Percentiles rank a stretch among this genome's conserved stretches.
Conservation (phyloP, 37 sponge, comb jelly and placozoan species). For the Halisarca cf. caerulea region DNA sequence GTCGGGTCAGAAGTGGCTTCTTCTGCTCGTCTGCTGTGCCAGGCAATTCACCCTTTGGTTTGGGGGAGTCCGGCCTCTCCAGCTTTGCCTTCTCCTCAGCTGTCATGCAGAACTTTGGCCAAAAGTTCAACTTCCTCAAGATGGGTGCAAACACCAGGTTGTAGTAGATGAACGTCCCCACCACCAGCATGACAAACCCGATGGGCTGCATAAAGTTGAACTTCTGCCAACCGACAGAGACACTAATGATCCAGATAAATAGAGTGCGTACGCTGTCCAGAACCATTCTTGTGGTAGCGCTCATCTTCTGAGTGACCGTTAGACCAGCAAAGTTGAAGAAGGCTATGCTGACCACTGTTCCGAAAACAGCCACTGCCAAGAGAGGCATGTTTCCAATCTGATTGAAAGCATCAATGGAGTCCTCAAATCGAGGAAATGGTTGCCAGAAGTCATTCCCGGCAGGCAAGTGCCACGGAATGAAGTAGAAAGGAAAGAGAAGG, state of each 20-base stretch:
- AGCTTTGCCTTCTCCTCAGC: background rate
- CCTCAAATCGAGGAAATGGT: slow-evolving; percentile 73
- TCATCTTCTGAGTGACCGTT: slow-evolving; percentile 87
- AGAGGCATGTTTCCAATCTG: slow-evolving; percentile 62
- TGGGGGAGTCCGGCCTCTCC: background rate
- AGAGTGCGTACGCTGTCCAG: slow-evolving; percentile 90
- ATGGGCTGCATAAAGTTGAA: slow-evolving; percentile 82
- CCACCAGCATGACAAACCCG: slow-evolving; percentile 80
- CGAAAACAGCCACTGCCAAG: slow-evolving; percentile 68
- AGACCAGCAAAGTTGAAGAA: slow-evolving; percentile 97
- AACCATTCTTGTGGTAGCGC: slow-evolving; percentile 93
- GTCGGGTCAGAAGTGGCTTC: background rate
- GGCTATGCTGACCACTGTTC: slow-evolving; percentile 89
- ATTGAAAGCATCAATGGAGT: slow-evolving; percentile 81
- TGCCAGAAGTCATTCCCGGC: slow-evolving; percentile 72
- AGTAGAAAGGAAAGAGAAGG: slow-evolving; percentile 90
- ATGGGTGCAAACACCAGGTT: slow-evolving; percentile 74
- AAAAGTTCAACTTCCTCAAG: background rate
- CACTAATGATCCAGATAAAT: slow-evolving; percentile 91
- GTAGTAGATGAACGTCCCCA: slow-evolving; percentile 91
- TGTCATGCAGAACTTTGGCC: slow-evolving; percentile 11
- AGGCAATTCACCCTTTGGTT: background rate
- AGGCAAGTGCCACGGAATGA: slow-evolving; percentile 92
- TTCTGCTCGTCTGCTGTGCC: background rate
- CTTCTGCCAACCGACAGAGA: slow-evolving; percentile 81